Conservation (phyloP, 1,140 invertebrate genomes). For the Zophobas atratus region DNA sequence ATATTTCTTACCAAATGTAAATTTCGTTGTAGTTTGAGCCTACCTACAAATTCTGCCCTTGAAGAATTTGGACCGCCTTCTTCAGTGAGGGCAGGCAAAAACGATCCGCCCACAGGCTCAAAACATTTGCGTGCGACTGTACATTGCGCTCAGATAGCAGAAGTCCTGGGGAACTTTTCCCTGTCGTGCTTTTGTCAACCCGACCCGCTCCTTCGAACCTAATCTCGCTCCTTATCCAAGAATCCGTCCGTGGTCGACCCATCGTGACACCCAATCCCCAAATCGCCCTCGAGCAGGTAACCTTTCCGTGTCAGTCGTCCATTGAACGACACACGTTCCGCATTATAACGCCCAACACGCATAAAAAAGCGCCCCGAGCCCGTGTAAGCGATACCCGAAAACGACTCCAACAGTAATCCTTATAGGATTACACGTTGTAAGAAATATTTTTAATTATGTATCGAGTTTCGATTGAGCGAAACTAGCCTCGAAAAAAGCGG, state of each 20-base stretch:
- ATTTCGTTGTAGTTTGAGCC: too few relatives aligned
- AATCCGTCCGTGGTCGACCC: neutral
- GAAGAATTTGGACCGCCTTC: too few relatives aligned
- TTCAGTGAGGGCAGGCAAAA: too few relatives aligned
- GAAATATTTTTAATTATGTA: slow-evolving; percentile 38
- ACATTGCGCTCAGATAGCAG: too few relatives aligned
- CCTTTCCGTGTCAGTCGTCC: slow-evolving; percentile 32
- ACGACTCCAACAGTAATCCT: slow-evolving; percentile 32
- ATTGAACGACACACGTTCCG: slow-evolving; percentile 32
- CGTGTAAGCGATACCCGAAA: slow-evolving; percentile 35
- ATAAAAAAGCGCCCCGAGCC: slow-evolving; percentile 36
- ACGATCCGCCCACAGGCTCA: too few relatives aligned
- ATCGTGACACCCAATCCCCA: slow-evolving; percentile 19
- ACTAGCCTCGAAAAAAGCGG: neutral
- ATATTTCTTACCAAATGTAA: too few relatives aligned
- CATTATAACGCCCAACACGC: slow-evolving; percentile 12
- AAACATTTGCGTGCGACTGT: too few relatives aligned
- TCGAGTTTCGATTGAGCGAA: slow-evolving; percentile 5
- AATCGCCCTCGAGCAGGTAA: slow-evolving; percentile 27
- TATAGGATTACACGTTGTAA: slow-evolving; percentile 36
- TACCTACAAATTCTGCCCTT: too few relatives aligned
- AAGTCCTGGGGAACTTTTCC: neutral
- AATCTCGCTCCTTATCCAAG: neutral
- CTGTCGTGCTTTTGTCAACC: neutral
- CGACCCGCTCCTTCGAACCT: neutral